Evolutionary conservation across 2,113 vertebrate species (phyloP), one percentile per base, ranked within the genome.

Genomic region (Crocuta crocuta): DNA sequence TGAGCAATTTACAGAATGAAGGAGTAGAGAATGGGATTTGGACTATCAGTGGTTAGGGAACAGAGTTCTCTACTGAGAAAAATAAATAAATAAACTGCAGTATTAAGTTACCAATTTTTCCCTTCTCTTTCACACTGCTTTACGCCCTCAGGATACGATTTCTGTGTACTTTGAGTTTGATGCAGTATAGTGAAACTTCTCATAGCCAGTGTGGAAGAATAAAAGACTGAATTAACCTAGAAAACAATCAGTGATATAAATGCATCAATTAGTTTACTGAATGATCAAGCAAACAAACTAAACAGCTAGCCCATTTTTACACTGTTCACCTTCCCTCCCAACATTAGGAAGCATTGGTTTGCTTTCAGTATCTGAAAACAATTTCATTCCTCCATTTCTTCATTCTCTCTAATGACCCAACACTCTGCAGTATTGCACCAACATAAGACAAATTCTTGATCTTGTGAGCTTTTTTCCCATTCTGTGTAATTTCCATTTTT

Each of bases 201-300:
- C 24, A 28, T 55, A 92, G 28, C 50, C 50, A 74, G 2, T 68
- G 70, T 90, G 94, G 39, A 95, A 89, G 66, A 85, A 76, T 94
- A 89, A 89, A 96, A 66, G 63, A 83, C n/a, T 33, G 13, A 70
- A 94, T 90, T 97, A 45, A 70, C 65, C 17, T 31, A 96, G 87
- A 97, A 78, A 96, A 95, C 94, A 91, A 96, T 89, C 33, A 66
- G 70, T 86, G 76, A 92, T 35, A 76, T 81, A 87, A 97, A 50
- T 94, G 10, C 45, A 89, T 96, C 70, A 91, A 21, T 90, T 91
- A 79, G 10, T 95, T 92, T 96, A 53, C 58, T 92, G 53, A 97
- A 92, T 81, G 50, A 78, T 17, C 66, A 93, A 92, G 53, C 43
- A 87, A 58, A 81, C 58, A 93, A 78, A 28, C 26, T 90, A 89